Evolutionary conservation across 2,888 invertebrate species (phyloP).

Genomic region (Dendrolimus houi): DNA sequence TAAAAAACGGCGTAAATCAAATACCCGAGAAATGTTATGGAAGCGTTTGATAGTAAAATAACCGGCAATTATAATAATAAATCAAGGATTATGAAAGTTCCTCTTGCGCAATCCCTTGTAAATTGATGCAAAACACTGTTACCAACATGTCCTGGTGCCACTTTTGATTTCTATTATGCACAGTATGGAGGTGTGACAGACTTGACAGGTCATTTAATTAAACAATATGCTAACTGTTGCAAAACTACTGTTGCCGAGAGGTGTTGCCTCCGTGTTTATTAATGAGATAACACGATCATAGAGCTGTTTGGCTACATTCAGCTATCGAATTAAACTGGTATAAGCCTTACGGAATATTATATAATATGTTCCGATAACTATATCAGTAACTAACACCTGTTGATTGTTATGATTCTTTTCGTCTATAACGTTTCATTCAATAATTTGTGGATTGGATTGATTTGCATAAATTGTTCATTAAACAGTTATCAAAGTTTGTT

Average conservation of each 20-base stretch:
- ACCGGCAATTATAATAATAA: constrained; percentile 38
- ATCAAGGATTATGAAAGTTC: constrained; percentile 38
- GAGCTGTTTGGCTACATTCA: constrained; percentile 23
- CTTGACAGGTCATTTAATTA: constrained; percentile 44
- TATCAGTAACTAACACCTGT: not conserved
- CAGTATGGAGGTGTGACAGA: constrained; percentile 30
- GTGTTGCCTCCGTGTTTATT: constrained; percentile 36
- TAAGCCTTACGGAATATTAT: not conserved
- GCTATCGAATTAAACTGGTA: not conserved
- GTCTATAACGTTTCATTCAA: not conserved
- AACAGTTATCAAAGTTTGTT: not conserved
- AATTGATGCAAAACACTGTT: constrained; percentile 20
- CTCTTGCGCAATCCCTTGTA: constrained; percentile 37
- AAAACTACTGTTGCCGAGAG: constrained; percentile 27
- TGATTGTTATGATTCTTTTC: not conserved
- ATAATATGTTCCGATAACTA: not conserved
- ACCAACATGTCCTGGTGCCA: constrained; percentile 12
- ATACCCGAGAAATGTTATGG: too few species aligned
- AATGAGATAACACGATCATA: constrained; percentile 43
- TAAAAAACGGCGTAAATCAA: too few species aligned
- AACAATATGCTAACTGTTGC: constrained; percentile 43
- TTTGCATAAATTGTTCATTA: not conserved
- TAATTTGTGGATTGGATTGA: not conserved
- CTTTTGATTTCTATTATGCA: constrained; percentile 32
- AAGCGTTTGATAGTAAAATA: constrained; percentile 37